Conservation (phyloP, 1,140 invertebrate genomes). For the Caerostris extrusa region DNA sequence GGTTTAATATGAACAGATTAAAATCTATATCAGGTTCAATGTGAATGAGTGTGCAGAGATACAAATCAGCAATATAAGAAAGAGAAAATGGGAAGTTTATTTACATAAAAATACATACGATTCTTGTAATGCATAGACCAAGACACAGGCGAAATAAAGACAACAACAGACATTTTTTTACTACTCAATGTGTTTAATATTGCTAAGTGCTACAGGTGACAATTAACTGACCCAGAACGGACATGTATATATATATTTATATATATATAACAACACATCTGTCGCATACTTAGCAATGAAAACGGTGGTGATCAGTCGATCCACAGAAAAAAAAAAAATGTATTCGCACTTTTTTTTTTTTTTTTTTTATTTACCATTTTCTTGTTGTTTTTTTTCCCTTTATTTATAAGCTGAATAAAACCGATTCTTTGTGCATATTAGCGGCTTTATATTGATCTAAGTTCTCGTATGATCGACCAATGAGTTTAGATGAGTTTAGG, state of each 20-base stretch:
- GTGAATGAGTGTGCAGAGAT: too few species aligned
- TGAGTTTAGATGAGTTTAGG: conserved; percentile 49
- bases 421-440: conserved; percentile 71
- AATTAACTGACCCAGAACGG: conserved; percentile 74
- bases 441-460: conserved; percentile 76
- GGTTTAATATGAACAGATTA: too few species aligned
- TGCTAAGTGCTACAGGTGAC: conserved; percentile 77
- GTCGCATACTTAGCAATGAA: conserved; percentile 76
- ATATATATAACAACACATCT: conserved; percentile 77
- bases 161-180: conserved; percentile 43
- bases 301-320: conserved; percentile 66
- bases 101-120: too few species aligned
- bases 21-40: too few species aligned
- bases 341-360: conserved; percentile 62
- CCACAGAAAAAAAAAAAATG: conserved; percentile 56
- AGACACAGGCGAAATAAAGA: conserved; percentile 57
- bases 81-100: too few species aligned
- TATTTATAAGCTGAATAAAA: conserved; percentile 66
- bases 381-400: neutral
- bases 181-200: conserved; percentile 77
- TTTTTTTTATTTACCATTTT: conserved; percentile 71
- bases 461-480: conserved; percentile 64
- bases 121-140: too few species aligned
- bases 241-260: conserved; percentile 77
- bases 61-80: too few species aligned